Evolutionary conservation across 2,113 vertebrate species (phyloP).

Genomic region (Eurystomus gularis): DNA sequence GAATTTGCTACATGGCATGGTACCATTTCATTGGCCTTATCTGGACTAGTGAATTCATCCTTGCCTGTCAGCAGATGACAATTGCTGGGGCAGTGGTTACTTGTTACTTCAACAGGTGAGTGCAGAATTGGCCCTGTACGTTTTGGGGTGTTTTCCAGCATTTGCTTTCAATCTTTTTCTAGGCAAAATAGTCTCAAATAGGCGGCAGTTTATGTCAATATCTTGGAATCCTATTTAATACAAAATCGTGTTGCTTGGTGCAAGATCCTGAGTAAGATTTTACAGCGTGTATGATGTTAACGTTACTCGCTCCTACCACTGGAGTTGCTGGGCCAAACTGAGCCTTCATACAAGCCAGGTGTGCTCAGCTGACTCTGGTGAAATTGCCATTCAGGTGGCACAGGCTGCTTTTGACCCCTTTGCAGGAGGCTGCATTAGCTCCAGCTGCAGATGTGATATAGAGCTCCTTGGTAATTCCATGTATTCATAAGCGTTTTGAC

Average conservation of each 20-base stretch:
- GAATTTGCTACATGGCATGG: slow-evolving; percentile 79
- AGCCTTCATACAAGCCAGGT: background rate
- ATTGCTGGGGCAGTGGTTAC: slow-evolving; percentile 73
- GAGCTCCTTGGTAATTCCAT: background rate
- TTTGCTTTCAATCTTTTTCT: background rate
- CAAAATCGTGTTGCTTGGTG: background rate
- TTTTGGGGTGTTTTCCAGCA: background rate
- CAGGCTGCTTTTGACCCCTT: background rate
- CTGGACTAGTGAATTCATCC: slow-evolving; percentile 83
- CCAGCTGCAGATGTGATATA: background rate
- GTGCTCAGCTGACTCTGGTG: background rate
- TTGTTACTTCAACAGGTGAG: slow-evolving; percentile 81
- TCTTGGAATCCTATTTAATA: background rate
- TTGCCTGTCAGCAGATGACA: slow-evolving; percentile 78
- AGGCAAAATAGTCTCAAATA: background rate
- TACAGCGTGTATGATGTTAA: background rate
- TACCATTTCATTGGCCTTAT: slow-evolving; percentile 81
- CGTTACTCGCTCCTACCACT: background rate
- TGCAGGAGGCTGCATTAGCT: background rate
- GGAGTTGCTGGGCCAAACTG: background rate
- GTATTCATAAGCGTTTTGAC: background rate
- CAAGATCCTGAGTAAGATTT: background rate
- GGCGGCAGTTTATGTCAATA: background rate
- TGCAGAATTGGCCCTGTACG: background rate
- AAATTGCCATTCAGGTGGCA: background rate